A percentile compares a stretch with the other conserved stretches of the same genome.
phyloP scores from a whole-genome alignment of 1,140 invertebrate genomes.

The Saccostrea cuccullata region DNA sequence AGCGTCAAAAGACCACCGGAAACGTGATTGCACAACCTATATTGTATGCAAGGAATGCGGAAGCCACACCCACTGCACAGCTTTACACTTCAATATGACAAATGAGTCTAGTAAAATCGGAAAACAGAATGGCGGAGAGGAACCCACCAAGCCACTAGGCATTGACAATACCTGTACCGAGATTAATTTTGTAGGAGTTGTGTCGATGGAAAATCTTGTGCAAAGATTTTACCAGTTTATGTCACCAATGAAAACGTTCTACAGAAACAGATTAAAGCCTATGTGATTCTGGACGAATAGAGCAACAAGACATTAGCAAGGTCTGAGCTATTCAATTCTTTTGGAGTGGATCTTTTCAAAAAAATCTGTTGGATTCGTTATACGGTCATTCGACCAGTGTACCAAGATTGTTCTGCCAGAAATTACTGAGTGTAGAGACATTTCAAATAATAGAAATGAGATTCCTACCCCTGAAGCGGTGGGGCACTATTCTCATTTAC shows the following conservation, averaged over 20 bases:
- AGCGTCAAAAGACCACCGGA: constrained; percentile 18
- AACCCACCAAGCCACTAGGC: neutral
- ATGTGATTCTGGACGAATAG: constrained; percentile 41
- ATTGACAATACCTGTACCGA: constrained; percentile 33
- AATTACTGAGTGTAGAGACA: constrained; percentile 43
- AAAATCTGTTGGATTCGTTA: constrained; percentile 7
- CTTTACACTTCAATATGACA: constrained; percentile 4
- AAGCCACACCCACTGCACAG: constrained; percentile 33
- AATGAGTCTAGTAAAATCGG: neutral
- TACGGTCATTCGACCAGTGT: neutral
- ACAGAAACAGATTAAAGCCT: neutral
- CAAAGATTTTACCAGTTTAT: constrained; percentile 36
- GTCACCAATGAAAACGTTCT: neutral
- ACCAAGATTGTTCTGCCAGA: neutral
- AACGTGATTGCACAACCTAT: neutral
- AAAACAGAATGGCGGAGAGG: neutral
- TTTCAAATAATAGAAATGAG: constrained; percentile 43
- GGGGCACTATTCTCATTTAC: neutral
- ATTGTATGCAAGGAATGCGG: constrained; percentile 31
- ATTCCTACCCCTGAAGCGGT: constrained; percentile 40
- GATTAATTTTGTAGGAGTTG: constrained; percentile 20
- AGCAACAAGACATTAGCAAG: constrained; percentile 37
- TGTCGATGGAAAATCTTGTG: constrained; percentile 45
- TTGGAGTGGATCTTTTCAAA: constrained; percentile 5
- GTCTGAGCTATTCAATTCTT: constrained; percentile 27